Evolutionary conservation across 2,888 invertebrate genomes (phyloP).

Genomic region (Agrilus biguttatus): DNA sequence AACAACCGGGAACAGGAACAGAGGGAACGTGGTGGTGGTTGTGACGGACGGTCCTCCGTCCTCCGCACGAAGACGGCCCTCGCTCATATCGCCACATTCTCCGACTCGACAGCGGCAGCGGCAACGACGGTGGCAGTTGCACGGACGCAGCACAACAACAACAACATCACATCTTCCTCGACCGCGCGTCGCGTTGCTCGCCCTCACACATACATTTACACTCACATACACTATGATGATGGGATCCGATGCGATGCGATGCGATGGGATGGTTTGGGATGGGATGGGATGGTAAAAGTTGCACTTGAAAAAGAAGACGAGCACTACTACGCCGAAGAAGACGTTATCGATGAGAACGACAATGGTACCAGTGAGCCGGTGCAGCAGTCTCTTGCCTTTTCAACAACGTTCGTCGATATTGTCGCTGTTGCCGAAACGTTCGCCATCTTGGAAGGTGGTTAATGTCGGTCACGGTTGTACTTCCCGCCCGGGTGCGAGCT

Average conservation of each 20-base stretch:
- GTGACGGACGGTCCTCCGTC: constrained; percentile 1
- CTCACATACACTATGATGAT: constrained; percentile 3
- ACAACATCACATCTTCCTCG: constrained; percentile 16
- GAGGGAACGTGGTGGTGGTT: constrained; percentile 14
- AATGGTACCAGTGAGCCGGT: constrained; percentile 20
- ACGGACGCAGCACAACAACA: constrained; percentile 9
- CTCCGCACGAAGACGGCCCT: constrained; percentile 13
- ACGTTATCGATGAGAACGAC: constrained; percentile 4
- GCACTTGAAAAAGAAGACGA: too few relatives aligned
- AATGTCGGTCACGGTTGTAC: constrained; percentile 26
- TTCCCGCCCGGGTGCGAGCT: constrained; percentile 35
- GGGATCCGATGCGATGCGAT: too few relatives aligned
- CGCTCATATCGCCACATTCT: constrained; percentile 25
- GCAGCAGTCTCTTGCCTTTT: constrained; percentile 13
- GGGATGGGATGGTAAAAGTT: too few relatives aligned
- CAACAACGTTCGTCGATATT: constrained; percentile 14
- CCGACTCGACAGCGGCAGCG: constrained; percentile 9
- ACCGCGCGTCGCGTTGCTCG: constrained; percentile 12
- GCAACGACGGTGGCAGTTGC: constrained; percentile 8
- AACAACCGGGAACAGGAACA: constrained; percentile 6
- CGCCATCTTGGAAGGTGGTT: constrained; percentile 33
- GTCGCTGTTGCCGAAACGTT: constrained; percentile 24
- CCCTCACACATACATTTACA: constrained; percentile 1
- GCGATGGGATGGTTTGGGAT: too few relatives aligned
- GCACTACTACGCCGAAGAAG: too few relatives aligned